Evolutionary conservation across 2,113 vertebrate species (phyloP).

Genomic region (Fregetta grallaria): DNA sequence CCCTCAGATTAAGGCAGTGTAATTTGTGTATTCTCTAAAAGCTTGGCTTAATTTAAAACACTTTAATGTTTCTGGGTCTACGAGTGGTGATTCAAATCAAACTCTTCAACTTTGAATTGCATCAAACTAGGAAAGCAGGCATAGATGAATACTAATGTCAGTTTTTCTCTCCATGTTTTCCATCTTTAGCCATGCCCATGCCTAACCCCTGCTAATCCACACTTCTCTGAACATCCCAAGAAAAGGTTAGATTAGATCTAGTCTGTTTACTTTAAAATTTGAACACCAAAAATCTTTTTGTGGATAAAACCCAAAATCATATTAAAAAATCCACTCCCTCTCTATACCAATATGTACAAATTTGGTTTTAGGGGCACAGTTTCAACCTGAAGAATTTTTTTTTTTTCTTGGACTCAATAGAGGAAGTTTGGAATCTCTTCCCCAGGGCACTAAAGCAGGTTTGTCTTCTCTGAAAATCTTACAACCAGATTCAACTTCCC

Average conservation of each 20-base stretch:
- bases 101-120: neutral
- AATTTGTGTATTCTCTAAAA: neutral
- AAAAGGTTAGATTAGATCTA: neutral
- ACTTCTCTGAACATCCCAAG: neutral
- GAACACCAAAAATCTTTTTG: neutral
- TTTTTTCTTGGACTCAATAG: neutral
- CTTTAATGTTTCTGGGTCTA: neutral
- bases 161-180: neutral
- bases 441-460: neutral
- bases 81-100: neutral
- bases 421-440: neutral
- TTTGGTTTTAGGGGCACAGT: neutral
- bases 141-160: neutral
- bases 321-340: neutral
- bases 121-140: neutral
- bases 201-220: neutral
- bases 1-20: neutral
- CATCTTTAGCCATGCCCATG: fast-evolving
- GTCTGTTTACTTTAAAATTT: neutral
- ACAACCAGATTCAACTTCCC: neutral
- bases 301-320: neutral
- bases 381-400: neutral
- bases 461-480: neutral
- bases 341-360: neutral
- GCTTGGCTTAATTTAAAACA: neutral